Evolutionary conservation across 2,888 invertebrate species (phyloP).

Genomic region (Carabus problematicus): DNA sequence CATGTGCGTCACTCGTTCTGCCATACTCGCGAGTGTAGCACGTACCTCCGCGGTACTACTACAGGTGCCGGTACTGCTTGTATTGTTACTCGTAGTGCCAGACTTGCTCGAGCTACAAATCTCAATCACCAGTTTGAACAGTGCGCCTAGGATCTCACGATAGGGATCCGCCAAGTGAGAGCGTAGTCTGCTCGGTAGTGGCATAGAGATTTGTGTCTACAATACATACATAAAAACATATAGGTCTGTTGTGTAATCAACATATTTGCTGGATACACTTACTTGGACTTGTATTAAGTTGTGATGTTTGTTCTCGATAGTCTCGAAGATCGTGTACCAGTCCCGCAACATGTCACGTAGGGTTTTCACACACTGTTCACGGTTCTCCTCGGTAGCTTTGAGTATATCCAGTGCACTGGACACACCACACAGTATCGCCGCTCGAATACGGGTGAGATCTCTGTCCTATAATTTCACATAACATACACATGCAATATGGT

Average conservation of each 20-base stretch:
- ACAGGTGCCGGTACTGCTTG: too few relatives aligned
- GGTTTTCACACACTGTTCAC: conserved; percentile 50
- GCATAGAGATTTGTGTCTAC: conserved; percentile 52
- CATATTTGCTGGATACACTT: too few relatives aligned
- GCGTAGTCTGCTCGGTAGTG: conserved; percentile 55
- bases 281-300: conserved; percentile 28
- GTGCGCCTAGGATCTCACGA: conserved; percentile 50
- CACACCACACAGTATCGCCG: conserved; percentile 51
- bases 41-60: not conserved
- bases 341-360: conserved; percentile 49
- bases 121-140: conserved; percentile 51
- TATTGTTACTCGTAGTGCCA: not conserved
- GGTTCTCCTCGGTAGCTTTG: conserved; percentile 52
- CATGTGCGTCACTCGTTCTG: conserved; percentile 6
- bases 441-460: conserved; percentile 47
- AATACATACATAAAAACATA: conserved; percentile 43
- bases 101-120: not conserved
- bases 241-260: too few relatives aligned
- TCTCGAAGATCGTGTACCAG: conserved; percentile 47
- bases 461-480: conserved; percentile 5
- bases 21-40: not conserved
- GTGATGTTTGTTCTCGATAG: conserved; percentile 37
- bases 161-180: conserved; percentile 52
- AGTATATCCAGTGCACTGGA: conserved; percentile 51
- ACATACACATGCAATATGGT: not conserved